Evolutionary conservation across 2,797 vertebrate species (phyloP).

Genomic region (Danio albolineatus): DNA sequence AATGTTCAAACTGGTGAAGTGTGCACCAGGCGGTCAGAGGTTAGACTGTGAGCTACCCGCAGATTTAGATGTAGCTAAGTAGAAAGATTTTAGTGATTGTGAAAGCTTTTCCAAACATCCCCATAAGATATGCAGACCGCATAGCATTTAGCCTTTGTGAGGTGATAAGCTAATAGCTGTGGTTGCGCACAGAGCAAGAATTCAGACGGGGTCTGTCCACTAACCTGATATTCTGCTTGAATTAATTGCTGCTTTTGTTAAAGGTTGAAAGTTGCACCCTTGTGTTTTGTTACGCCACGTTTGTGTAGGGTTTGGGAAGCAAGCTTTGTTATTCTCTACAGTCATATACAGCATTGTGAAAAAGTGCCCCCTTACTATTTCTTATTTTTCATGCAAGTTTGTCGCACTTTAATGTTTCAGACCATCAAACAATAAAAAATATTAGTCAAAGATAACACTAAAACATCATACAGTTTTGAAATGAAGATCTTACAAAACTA

Average conservation of each 20-base stretch:
- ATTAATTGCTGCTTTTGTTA: constrained; percentile 53
- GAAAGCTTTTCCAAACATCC: constrained; percentile 44
- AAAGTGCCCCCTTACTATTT: no score
- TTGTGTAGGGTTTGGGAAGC: constrained; percentile 10
- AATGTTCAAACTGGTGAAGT: constrained; percentile 9
- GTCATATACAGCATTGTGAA: neutral
- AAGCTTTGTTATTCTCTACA: constrained; percentile 23
- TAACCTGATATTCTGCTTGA: constrained; percentile 38
- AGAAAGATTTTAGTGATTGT: constrained; percentile 1
- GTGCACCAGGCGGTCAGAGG: neutral
- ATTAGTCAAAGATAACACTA: no score
- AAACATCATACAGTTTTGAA: no score
- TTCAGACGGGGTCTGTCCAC: constrained; percentile 55
- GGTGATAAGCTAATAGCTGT: constrained; percentile 70
- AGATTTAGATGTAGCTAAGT: neutral
- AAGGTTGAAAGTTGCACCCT: constrained; percentile 43
- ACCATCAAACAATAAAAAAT: no score
- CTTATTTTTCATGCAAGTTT: no score
- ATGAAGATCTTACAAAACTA: no score
- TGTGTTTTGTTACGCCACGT: constrained; percentile 33
- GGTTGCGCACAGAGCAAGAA: constrained; percentile 70
- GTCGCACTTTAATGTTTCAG: neutral
- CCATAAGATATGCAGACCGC: constrained; percentile 68
- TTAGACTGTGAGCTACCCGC: neutral
- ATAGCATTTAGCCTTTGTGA: constrained; percentile 61